These are phyloP conservation scores for Cosmopolites sordidus DNA, from an alignment of 2,888 invertebrate species.

Conservation along the genomic window DNA sequence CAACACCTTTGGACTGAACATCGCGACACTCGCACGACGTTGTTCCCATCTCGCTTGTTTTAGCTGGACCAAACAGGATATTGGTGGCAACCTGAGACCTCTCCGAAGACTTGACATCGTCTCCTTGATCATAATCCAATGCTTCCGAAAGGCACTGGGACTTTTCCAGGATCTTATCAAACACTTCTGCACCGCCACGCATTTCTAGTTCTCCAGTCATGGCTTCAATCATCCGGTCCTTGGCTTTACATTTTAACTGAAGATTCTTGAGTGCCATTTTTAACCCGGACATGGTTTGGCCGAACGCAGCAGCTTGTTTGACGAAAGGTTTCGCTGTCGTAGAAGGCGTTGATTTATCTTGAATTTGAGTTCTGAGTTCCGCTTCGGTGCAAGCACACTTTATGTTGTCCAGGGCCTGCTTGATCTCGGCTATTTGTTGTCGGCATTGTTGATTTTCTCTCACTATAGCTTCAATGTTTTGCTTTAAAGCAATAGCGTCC, in stretches of 20 bases:
- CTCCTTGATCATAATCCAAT: conserved; percentile 32
- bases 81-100: conserved; percentile 7
- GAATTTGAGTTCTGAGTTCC: conserved; percentile 26
- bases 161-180: conserved; percentile 29
- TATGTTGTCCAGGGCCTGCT: conserved; percentile 32
- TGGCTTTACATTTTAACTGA: conserved; percentile 41
- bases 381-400: conserved; percentile 35
- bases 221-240: conserved; percentile 42
- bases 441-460: conserved; percentile 33
- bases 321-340: conserved; percentile 28
- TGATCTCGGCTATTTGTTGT: conserved; percentile 36
- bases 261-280: conserved; percentile 39
- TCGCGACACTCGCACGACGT: not conserved
- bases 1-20: conserved; percentile 19
- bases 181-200: conserved; percentile 33
- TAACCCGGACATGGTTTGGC: conserved; percentile 38
- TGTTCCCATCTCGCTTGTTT: conserved; percentile 10
- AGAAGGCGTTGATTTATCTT: not conserved
- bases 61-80: conserved; percentile 8
- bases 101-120: conserved; percentile 16
- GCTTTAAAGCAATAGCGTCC: conserved; percentile 27
- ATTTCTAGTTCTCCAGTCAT: conserved; percentile 40
- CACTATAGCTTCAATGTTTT: conserved; percentile 26
- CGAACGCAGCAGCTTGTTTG: conserved; percentile 34
- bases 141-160: conserved; percentile 19